phyloP scores from a whole-genome alignment of 2,797 vertebrate genomes.

The Pangasius sanitwongsei region DNA sequence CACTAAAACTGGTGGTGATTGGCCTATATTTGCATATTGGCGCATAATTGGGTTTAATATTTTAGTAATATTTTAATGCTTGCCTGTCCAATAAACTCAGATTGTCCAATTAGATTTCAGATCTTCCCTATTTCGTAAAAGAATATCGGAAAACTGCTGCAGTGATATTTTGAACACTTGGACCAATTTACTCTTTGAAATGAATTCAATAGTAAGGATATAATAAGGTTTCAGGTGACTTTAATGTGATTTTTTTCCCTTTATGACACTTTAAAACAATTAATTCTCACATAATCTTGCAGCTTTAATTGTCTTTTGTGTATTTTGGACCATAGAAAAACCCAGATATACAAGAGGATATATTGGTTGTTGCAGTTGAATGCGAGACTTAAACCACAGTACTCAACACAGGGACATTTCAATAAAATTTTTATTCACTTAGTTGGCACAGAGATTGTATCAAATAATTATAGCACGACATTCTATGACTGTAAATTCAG shows the following conservation, averaged over 20 bases:
- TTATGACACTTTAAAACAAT: not conserved
- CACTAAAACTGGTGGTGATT: not conserved
- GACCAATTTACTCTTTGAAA: not conserved
- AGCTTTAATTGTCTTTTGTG: not conserved
- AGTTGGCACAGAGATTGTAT: not conserved
- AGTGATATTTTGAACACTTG: not conserved
- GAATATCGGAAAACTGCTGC: not conserved
- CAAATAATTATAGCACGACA: not conserved
- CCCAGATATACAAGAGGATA: not conserved
- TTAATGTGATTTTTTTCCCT: not conserved
- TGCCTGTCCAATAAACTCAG: not conserved
- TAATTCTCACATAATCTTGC: not conserved
- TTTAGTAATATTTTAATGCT: not conserved
- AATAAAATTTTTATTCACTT: not conserved
- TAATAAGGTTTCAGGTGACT: conserved; percentile 1
- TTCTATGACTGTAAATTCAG: not conserved
- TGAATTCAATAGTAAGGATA: not conserved
- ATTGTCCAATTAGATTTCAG: not conserved
- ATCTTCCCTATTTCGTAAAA: not conserved
- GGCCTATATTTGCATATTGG: not conserved
- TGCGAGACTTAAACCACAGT: not conserved
- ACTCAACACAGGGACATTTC: conserved; percentile 5
- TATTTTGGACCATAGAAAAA: not conserved
- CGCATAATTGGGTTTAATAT: not conserved
- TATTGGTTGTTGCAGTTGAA: not conserved